Evolutionary conservation across 2,113 vertebrate genomes (phyloP).

Genomic region (Beaufortia kweichowensis): DNA sequence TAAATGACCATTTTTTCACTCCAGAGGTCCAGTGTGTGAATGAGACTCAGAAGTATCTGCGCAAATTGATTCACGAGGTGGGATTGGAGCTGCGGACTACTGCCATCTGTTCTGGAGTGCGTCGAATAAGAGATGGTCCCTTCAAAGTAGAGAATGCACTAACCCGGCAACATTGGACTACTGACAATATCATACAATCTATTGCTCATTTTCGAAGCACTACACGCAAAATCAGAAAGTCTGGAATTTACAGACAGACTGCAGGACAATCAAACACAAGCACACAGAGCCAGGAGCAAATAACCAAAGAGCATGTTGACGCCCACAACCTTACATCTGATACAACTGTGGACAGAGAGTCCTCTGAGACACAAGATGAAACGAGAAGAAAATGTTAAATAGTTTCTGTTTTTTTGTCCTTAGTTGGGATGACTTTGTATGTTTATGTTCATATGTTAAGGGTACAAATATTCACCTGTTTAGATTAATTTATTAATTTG

Average conservation of each 20-base stretch:
- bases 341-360: not conserved
- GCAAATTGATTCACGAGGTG: slow-evolving; percentile 87
- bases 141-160: slow-evolving; percentile 83
- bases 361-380: not conserved
- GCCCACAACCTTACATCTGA: not conserved
- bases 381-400: not conserved
- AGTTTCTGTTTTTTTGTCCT: not conserved
- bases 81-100: slow-evolving; percentile 89
- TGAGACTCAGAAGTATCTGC: slow-evolving; percentile 87
- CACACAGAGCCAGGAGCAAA: slow-evolving; percentile 11
- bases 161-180: slow-evolving; percentile 79
- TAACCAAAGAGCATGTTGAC: not conserved
- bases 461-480: not conserved
- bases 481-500: not conserved
- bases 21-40: slow-evolving; percentile 90
- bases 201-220: slow-evolving; percentile 56
- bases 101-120: slow-evolving; percentile 81
- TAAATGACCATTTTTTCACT: not conserved
- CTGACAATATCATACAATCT: slow-evolving; percentile 72
- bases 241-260: slow-evolving; percentile 7
- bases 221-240: slow-evolving; percentile 54
- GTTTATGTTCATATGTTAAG: too few species aligned
- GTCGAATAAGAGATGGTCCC: slow-evolving; percentile 80
- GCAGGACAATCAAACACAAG: not conserved
- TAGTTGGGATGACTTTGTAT: not conserved